phyloP scores from a whole-genome alignment of 1,140 invertebrate genomes.

The Drosophila tani region DNA sequence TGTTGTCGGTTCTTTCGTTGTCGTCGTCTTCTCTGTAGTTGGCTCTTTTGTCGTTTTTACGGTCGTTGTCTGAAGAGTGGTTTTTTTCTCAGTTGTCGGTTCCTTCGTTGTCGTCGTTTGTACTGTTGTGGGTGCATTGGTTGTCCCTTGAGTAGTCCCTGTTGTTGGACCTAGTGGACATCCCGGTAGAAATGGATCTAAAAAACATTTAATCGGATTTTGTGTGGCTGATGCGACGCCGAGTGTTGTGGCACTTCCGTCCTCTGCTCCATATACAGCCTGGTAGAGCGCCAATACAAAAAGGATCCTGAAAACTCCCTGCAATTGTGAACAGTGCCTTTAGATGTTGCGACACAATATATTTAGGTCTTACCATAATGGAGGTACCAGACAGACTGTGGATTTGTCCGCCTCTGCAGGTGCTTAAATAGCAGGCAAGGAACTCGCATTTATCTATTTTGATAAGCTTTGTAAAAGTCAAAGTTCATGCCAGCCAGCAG shows the following conservation, averaged over 20 bases:
- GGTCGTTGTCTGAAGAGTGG: neutral
- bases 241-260: neutral
- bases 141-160: neutral
- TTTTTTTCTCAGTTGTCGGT: too few species aligned
- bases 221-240: neutral
- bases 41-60: neutral
- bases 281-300: neutral
- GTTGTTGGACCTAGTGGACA: neutral
- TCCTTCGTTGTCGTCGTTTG: neutral
- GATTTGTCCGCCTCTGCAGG: neutral
- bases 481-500: slow-evolving; percentile 5
- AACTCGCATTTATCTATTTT: neutral
- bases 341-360: neutral
- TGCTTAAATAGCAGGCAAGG: neutral
- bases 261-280: neutral
- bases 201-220: neutral
- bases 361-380: slow-evolving; percentile 12
- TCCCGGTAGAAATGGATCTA: neutral
- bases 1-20: too few species aligned
- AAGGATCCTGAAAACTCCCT: neutral
- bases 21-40: neutral
- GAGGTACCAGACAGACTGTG: slow-evolving; percentile 2
- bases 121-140: neutral
- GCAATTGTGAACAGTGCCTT: neutral
- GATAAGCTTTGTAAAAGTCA: neutral